Conservation (phyloP, 1,140 invertebrate genomes). For the Temnothorax longispinosus region DNA sequence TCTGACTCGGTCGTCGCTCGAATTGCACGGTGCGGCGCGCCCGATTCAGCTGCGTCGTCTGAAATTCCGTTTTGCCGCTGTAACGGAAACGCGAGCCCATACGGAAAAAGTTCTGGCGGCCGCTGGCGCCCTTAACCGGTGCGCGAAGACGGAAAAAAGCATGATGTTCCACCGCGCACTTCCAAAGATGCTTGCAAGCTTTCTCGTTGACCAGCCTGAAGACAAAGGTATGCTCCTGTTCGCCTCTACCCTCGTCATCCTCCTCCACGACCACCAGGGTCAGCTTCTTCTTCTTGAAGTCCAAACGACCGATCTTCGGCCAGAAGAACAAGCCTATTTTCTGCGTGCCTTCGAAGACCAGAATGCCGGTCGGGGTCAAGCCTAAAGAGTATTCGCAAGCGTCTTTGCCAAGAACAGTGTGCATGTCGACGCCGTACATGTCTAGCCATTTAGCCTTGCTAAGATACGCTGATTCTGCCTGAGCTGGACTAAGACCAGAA, state of each 20-base stretch:
- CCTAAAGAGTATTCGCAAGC: conserved; percentile 98
- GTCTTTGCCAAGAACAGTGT: conserved; percentile 97
- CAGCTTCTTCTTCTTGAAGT: conserved; percentile 98
- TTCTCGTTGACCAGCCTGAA: conserved; percentile 96
- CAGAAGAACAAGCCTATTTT: conserved; percentile 99
- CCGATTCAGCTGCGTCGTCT: conserved; percentile 95
- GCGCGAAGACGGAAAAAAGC: conserved; percentile 98
- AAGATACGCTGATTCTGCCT: conserved; percentile 96
- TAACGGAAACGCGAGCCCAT: conserved; percentile 99
- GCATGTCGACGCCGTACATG: conserved; percentile 98
- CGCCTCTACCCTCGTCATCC: conserved; percentile 94
- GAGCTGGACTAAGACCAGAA: conserved; percentile 93
- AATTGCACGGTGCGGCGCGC: conserved; percentile 97
- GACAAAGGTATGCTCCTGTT: conserved; percentile 96
- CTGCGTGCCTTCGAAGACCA: conserved; percentile 97
- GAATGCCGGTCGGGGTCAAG: conserved; percentile 97
- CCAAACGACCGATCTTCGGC: conserved; percentile 97
- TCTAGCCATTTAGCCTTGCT: conserved; percentile 98
- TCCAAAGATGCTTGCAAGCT: conserved; percentile 99
- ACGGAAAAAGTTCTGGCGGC: conserved; percentile 97
- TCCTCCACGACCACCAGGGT: conserved; percentile 98
- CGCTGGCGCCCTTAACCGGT: conserved; percentile 94
- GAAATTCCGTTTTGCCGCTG: conserved; percentile 97
- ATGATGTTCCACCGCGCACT: conserved; percentile 99
- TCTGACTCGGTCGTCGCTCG: conserved; percentile 97